phyloP scores from a whole-genome alignment of 2,797 vertebrate species.

The Anabas testudineus region DNA sequence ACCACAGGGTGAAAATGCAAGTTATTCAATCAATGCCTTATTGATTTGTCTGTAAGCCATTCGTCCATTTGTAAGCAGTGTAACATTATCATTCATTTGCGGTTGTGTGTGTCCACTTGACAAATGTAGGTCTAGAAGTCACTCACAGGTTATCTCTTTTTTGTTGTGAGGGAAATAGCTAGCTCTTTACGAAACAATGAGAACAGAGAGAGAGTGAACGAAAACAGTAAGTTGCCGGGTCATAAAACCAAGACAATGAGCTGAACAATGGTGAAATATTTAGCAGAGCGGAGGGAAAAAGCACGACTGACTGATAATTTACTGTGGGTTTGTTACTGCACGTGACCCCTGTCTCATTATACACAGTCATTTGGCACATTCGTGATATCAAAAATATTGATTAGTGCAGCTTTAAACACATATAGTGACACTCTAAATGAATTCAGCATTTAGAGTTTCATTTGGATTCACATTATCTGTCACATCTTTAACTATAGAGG shows the following conservation, averaged over 20 bases:
- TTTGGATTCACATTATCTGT: neutral
- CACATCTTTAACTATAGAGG: neutral
- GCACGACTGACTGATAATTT: neutral
- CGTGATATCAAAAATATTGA: neutral
- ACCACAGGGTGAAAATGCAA: neutral
- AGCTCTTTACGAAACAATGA: neutral
- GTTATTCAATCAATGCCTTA: slow-evolving; percentile 15
- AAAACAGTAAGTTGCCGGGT: neutral
- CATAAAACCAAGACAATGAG: slow-evolving; percentile 1
- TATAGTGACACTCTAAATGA: no score
- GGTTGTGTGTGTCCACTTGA: slow-evolving; percentile 6
- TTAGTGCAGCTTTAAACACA: neutral
- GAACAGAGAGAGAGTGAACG: neutral
- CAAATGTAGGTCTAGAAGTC: neutral
- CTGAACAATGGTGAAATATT: neutral
- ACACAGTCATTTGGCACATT: neutral
- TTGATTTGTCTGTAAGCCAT: slow-evolving; percentile 12
- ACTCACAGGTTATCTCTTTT: neutral
- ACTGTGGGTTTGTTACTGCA: neutral
- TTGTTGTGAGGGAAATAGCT: accelerated
- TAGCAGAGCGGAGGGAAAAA: neutral
- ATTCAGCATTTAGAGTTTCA: no score
- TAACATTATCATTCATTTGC: neutral
- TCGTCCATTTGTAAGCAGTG: neutral
- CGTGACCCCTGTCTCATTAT: neutral